Evolutionary conservation across 2,888 invertebrate species (phyloP).

Genomic region (Atethmia centrago): DNA sequence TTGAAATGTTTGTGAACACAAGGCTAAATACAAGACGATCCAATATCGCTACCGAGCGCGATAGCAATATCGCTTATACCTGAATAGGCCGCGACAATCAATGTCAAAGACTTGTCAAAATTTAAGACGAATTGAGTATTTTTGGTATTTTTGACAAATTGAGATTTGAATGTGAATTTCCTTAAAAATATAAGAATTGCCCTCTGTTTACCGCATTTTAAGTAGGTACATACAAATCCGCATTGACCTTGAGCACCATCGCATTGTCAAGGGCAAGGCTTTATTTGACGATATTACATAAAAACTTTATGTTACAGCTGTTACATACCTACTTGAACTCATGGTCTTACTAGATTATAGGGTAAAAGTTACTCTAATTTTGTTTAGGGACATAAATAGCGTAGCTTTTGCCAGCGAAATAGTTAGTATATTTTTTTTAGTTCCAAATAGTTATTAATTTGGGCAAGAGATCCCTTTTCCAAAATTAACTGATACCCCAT

Average conservation of each 20-base stretch:
- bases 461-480: too few relatives aligned
- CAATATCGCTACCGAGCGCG: too few relatives aligned
- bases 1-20: too few relatives aligned
- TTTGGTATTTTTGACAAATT: background rate
- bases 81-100: too few relatives aligned
- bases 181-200: background rate
- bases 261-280: constrained; percentile 18
- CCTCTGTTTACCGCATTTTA: background rate
- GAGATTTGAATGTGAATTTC: background rate
- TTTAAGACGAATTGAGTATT: background rate
- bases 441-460: too few relatives aligned
- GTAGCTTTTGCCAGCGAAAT: background rate
- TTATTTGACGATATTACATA: background rate
- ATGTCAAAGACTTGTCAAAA: too few relatives aligned
- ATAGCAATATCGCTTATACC: too few relatives aligned
- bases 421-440: background rate
- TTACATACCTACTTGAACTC: too few relatives aligned
- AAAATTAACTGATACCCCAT: too few relatives aligned
- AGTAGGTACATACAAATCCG: constrained; percentile 8
- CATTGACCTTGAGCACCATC: constrained; percentile 28
- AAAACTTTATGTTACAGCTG: too few relatives aligned
- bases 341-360: constrained; percentile 18
- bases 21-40: too few relatives aligned
- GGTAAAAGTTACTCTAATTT: background rate
- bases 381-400: background rate